These are phyloP conservation scores for Ethmia dodecea DNA, from an alignment of 2,888 invertebrate species.

Conservation along the genomic window DNA sequence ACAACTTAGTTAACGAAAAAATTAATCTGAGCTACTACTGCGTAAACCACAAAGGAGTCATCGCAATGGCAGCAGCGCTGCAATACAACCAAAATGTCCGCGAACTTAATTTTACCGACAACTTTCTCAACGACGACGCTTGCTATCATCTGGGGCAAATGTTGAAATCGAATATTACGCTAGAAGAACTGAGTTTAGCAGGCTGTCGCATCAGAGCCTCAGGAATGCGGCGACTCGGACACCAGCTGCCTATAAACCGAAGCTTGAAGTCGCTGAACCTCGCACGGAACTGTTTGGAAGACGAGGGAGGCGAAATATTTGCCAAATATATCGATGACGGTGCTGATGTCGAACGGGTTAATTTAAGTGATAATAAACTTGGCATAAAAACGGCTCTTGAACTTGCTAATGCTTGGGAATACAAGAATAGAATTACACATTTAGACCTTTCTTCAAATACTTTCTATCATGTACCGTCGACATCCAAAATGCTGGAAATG, in stretches of 20 bases:
- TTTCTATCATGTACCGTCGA: background rate
- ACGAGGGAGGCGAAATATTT: conserved; percentile 30
- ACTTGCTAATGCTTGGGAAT: background rate
- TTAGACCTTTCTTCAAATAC: background rate
- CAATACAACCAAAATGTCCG: conserved; percentile 31
- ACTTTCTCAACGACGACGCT: conserved; percentile 36
- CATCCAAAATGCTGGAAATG: conserved; percentile 22
- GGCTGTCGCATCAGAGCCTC: conserved; percentile 39
- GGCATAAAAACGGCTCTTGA: background rate
- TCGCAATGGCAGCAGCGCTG: conserved; percentile 37
- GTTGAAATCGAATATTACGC: conserved; percentile 28
- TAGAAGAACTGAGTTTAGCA: conserved; percentile 31
- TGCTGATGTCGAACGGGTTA: conserved; percentile 2
- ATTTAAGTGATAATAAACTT: background rate
- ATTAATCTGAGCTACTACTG: conserved; percentile 39
- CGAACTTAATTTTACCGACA: conserved; percentile 32
- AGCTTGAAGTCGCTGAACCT: conserved; percentile 27
- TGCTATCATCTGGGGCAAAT: conserved; percentile 40
- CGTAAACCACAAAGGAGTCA: conserved; percentile 29
- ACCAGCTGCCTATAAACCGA: conserved; percentile 24
- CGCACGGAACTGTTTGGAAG: conserved; percentile 32
- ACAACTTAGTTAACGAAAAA: conserved; percentile 24
- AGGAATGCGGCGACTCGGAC: conserved; percentile 28
- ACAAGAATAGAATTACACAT: background rate
- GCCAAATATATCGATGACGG: conserved; percentile 27